Evolutionary conservation across 2,797 vertebrate genomes (phyloP), one percentile per base, ranked within the genome.

Genomic region (Ptychadena robeensis): DNA sequence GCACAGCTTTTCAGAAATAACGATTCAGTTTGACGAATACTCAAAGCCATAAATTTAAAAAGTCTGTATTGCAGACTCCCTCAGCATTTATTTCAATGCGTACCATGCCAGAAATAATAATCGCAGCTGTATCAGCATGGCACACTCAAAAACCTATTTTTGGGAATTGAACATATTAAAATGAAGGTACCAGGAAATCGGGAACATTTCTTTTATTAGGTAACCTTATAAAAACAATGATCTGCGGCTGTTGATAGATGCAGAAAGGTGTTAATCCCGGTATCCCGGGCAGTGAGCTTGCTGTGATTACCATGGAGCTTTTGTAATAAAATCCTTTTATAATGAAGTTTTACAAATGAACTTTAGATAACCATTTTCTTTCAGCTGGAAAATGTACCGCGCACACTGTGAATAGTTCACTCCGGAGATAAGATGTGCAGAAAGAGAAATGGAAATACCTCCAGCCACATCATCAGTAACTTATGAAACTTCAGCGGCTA

Each of bases 151-250:
- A 64, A 63, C 37, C n/a, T n/a, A 61, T 12, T 71, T 73, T 35
- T 59, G 34, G 37, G 35, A 76, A 31, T 59, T n/a, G 34, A 12
- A 27, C 30, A 77, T 34, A 77, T 77, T 67, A 67, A 67, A 77
- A 67, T 77, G 27, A 67, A 32, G 37, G 25, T 25, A 37, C 40
- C 40, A 34, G 37, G 63, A 44, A 65, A 64, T 73, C 48, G 35
- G 38, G 34, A 57, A 81, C 38, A 10, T 67, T 74, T 32, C 63
- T 28, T 66, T 34, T 31, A 67, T 73, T 81, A 57, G 63, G 27
- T 22, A 32, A 57, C 64, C 67, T 67, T 37, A 67, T 65, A 37
- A 66, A 81, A 74, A 74, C 63, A 81, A 81, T 81, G 53, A 73
- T 63, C 8, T 25, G 66, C 67, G 22, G 74, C 63, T 66, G 44